phyloP scores from a whole-genome alignment of 2,797 vertebrate genomes.

The Oryzias dopingdopingensis region DNA sequence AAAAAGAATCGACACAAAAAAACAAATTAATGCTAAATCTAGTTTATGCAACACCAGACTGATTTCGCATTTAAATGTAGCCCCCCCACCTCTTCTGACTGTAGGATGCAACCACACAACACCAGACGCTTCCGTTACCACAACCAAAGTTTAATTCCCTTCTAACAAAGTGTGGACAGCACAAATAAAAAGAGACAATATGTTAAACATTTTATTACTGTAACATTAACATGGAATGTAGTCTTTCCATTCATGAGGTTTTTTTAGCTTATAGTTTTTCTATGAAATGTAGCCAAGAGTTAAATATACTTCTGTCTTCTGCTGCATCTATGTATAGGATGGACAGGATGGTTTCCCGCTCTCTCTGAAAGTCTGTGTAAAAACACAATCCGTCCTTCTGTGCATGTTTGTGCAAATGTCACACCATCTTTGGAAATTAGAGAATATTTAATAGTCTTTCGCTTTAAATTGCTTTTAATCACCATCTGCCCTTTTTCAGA shows the following conservation, averaged over 20 bases:
- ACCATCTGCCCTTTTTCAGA: slow-evolving; percentile 25
- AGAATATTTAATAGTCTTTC: slow-evolving; percentile 23
- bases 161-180: slow-evolving; percentile 69
- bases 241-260: slow-evolving; percentile 56
- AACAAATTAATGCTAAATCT: too few species aligned
- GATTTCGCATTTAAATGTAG: not conserved
- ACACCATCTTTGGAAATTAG: slow-evolving; percentile 64
- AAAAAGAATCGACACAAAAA: too few species aligned
- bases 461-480: slow-evolving; percentile 31
- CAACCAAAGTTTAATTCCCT: slow-evolving; percentile 74
- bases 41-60: not conserved
- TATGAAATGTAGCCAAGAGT: slow-evolving; percentile 80
- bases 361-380: slow-evolving; percentile 25
- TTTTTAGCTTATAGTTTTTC: slow-evolving; percentile 66
- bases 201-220: slow-evolving; percentile 77
- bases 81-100: not conserved
- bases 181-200: slow-evolving; percentile 70
- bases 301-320: slow-evolving; percentile 69
- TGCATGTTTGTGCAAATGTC: slow-evolving; percentile 38
- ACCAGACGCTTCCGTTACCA: slow-evolving; percentile 38
- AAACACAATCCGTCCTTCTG: slow-evolving; percentile 32
- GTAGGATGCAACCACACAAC: not conserved
- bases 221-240: slow-evolving; percentile 81
- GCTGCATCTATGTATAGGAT: slow-evolving; percentile 51
- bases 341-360: slow-evolving; percentile 52